phyloP scores from a whole-genome alignment of 2,797 vertebrate genomes.

The Vireo griseus region DNA sequence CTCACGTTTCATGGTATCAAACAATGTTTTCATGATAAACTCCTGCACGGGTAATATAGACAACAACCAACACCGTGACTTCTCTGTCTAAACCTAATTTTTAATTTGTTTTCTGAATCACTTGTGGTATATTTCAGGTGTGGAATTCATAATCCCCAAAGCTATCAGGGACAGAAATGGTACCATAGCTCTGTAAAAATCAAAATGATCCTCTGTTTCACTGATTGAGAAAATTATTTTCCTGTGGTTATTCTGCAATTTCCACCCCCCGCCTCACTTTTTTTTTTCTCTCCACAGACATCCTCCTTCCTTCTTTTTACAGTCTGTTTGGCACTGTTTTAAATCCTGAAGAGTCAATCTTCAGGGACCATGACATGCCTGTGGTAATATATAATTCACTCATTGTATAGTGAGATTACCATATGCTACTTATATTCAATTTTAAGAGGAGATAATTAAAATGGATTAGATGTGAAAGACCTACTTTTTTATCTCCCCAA shows the following conservation, averaged over 20 bases:
- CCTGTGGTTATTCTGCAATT: neutral
- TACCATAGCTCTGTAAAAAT: neutral
- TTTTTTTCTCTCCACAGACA: neutral
- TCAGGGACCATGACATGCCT: neutral
- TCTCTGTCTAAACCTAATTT: neutral
- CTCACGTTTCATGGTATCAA: neutral
- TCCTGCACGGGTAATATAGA: neutral
- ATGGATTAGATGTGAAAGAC: neutral
- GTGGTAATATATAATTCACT: neutral
- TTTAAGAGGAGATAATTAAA: conserved; percentile 10
- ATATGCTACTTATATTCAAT: neutral
- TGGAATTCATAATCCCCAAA: neutral
- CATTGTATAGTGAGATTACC: neutral
- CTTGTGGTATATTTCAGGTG: neutral
- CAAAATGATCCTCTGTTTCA: neutral
- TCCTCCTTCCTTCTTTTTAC: neutral
- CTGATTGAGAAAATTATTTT: neutral
- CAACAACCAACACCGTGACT: neutral
- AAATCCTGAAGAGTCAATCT: neutral
- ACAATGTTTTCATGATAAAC: neutral
- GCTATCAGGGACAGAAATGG: neutral
- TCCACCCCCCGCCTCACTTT: neutral
- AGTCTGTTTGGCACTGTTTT: neutral
- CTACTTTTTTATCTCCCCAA: neutral
- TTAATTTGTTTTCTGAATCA: neutral